Evolutionary conservation across 2,888 invertebrate genomes (phyloP).

Genomic region (Synanthedon tipuliformis): DNA sequence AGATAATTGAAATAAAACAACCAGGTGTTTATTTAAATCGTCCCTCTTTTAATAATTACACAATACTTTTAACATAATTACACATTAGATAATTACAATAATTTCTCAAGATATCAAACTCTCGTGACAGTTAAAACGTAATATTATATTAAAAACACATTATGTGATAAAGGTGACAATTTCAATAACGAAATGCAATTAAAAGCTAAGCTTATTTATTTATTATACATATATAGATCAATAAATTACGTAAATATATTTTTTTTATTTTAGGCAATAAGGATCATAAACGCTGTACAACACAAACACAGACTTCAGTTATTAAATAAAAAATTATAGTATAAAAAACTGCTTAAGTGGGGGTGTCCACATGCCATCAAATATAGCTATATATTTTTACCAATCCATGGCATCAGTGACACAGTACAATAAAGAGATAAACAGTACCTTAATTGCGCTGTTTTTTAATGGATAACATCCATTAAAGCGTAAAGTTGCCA

Average conservation of each 20-base stretch:
- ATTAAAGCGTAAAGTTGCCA: too few relatives aligned
- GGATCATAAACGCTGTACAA: constrained; percentile 54
- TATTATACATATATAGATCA: constrained; percentile 45
- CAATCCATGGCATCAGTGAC: too few relatives aligned
- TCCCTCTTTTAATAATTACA: constrained; percentile 69
- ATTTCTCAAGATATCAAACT: constrained; percentile 66
- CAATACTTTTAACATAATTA: constrained; percentile 70
- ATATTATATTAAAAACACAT: constrained; percentile 48
- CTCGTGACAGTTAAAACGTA: constrained; percentile 55
- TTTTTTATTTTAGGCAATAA: constrained; percentile 48
- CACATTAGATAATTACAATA: constrained; percentile 62
- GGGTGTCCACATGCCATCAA: too few relatives aligned
- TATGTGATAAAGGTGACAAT: constrained; percentile 43
- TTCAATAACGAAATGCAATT: constrained; percentile 60
- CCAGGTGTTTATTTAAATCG: constrained; percentile 42
- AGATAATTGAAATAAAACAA: too few relatives aligned
- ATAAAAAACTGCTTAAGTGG: neutral
- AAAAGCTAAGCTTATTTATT: constrained; percentile 49
- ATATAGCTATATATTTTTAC: too few relatives aligned
- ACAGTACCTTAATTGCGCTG: too few relatives aligned
- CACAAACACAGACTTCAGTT: constrained; percentile 21
- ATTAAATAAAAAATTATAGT: neutral
- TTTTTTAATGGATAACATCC: too few relatives aligned
- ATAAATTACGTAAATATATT: constrained; percentile 65
- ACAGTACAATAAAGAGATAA: too few relatives aligned